Evolutionary conservation across 2,113 vertebrate species (phyloP), one percentile per base, ranked within the genome.

Genomic region (Ia io): DNA sequence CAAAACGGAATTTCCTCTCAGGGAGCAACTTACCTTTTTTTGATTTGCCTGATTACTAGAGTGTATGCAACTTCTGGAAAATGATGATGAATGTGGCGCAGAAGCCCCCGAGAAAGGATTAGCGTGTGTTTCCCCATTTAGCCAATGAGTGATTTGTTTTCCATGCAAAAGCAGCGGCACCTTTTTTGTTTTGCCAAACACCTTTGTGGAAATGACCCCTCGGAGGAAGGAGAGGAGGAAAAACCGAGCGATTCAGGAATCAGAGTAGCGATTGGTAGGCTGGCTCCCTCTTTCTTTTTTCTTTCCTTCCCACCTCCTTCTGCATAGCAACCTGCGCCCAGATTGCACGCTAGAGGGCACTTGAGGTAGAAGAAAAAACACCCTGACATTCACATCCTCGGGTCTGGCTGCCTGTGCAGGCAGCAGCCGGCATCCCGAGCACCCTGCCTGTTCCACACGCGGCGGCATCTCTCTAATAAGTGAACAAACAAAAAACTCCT

Each of bases 281-380:
- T 82, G 65, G 12, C 37, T 82, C 70, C 87, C 63, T 93, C 51
- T 35, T 84, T 88, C 14, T 49, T 11, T 28, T 18, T 9, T 25
- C 59, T 28, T 70, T 83, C n/a, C 89, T 76, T 91, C 85, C 59
- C 37, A 28, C n/a, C 59, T 96, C 67, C 35, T 85, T 71, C 30
- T 49, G 35, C 83, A 87, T 40, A 96, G 91, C 97, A 98, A 97
- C 97, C 96, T 98, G 95, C 90, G 80, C 98, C 23, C 23, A 96
- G 96, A 96, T 94, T 98, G 98, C 98, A 99, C 99, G 98, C 99
- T 99, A 99, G 99, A 99, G 99, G 99, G 99, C 99, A 98, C 99
- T 98, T 98, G 98, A 98, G 94, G 97, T 96, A 98, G 98, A 97
- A 97, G 93, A 98, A 96, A 98, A 71, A 91, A 17, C 25, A 90